Evolutionary conservation across 2,888 invertebrate species (phyloP).

Genomic region (Chrysopilus asiliformis): DNA sequence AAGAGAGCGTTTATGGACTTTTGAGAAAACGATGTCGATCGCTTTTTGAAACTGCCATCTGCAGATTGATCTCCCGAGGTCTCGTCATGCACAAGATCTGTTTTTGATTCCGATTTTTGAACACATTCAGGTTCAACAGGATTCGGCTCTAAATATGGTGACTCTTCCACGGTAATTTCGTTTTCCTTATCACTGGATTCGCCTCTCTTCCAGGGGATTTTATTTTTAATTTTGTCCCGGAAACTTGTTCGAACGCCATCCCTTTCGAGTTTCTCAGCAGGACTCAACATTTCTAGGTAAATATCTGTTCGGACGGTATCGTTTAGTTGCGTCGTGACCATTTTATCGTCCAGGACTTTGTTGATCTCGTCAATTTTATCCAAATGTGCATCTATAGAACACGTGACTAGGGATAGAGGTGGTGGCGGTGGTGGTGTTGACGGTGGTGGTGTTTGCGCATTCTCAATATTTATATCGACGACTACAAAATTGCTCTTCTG

Average conservation of each 20-base stretch:
- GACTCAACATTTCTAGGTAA: not conserved
- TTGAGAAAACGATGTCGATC: constrained; percentile 33
- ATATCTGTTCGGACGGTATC: not conserved
- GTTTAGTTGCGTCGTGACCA: constrained; percentile 20
- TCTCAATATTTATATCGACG: no score
- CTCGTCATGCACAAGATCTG: not conserved
- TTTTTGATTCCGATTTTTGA: not conserved
- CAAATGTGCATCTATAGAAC: constrained; percentile 32
- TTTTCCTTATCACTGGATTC: not conserved
- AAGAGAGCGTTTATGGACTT: constrained; percentile 31
- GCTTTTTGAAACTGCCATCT: constrained; percentile 21
- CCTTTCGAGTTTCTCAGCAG: not conserved
- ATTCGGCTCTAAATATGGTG: not conserved
- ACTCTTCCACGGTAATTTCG: not conserved
- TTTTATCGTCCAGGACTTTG: constrained; percentile 29
- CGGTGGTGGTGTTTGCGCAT: not conserved
- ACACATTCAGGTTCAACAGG: not conserved
- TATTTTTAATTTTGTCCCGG: not conserved
- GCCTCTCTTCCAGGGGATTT: not conserved
- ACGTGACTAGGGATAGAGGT: constrained; percentile 4
- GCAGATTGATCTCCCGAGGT: not conserved
- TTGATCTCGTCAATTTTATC: constrained; percentile 33
- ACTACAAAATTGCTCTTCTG: no score
- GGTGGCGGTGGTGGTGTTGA: not conserved
- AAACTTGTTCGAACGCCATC: not conserved